Percentiles rank a stretch among this genome's conserved stretches.
Conservation (phyloP, 2,797 vertebrate species). For the Buphagus erythrorhynchus region DNA sequence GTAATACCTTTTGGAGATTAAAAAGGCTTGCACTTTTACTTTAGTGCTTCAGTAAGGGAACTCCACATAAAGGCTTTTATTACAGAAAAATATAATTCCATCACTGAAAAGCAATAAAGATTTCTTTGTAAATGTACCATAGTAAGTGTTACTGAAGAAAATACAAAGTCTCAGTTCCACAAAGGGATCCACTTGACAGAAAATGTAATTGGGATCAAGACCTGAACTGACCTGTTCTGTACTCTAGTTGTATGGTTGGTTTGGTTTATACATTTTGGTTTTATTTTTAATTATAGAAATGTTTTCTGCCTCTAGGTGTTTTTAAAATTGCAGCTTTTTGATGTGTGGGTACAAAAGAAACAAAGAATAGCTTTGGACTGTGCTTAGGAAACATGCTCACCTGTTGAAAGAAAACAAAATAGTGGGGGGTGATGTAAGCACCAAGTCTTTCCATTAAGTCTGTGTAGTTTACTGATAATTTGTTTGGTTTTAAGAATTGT, state of each 20-base stretch:
- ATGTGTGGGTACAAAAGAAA: neutral
- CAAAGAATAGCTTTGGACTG: neutral
- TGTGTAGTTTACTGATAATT: neutral
- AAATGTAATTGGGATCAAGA: constrained; percentile 45
- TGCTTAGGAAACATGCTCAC: neutral
- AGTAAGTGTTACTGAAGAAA: neutral
- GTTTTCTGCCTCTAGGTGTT: neutral
- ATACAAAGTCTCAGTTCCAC: neutral
- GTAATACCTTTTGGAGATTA: neutral
- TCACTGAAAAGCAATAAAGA: constrained; percentile 22
- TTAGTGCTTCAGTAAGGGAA: neutral
- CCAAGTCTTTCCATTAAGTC: neutral
- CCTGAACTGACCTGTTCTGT: neutral
- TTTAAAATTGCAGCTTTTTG: neutral
- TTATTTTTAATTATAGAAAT: constrained; percentile 34
- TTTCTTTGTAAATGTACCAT: neutral
- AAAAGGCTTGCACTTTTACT: neutral
- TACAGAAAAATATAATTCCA: neutral
- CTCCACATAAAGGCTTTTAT: neutral
- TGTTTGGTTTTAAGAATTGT: neutral
- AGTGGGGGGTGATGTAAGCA: neutral
- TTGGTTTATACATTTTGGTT: neutral
- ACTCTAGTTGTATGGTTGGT: neutral
- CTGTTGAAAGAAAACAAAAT: neutral
- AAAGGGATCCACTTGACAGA: constrained; percentile 16